These are phyloP conservation scores for Notiomystis cincta DNA, from an alignment of 2,113 vertebrate species.

Conservation along the genomic window DNA sequence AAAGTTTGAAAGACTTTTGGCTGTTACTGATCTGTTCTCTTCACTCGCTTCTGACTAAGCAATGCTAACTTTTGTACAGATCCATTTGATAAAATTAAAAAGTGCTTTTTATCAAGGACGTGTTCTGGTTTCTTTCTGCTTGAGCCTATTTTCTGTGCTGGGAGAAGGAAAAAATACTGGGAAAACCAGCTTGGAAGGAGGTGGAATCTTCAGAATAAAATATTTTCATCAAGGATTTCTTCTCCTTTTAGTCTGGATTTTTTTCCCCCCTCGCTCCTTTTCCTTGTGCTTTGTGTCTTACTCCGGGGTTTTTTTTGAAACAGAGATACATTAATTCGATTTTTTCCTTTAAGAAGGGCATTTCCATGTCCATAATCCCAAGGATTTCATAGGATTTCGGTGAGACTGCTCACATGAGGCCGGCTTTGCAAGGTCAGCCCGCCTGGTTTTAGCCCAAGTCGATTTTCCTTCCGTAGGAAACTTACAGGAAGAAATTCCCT, in stretches of 20 bases:
- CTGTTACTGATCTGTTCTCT: constrained; percentile 77
- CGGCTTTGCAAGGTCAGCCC: not conserved
- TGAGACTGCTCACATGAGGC: not conserved
- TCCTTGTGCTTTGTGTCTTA: not conserved
- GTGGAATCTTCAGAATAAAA: not conserved
- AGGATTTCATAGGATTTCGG: not conserved
- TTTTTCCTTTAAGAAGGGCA: not conserved
- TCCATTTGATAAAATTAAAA: constrained; percentile 84
- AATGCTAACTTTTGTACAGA: constrained; percentile 92
- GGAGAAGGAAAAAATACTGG: accelerated
- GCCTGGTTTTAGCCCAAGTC: not conserved
- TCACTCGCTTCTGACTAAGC: constrained; percentile 85
- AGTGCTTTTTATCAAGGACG: constrained; percentile 69
- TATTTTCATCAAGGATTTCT: not conserved
- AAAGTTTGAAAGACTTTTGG: constrained; percentile 63
- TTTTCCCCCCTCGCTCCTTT: not conserved
- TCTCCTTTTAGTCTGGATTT: not conserved
- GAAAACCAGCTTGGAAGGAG: not conserved
- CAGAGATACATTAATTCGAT: not conserved
- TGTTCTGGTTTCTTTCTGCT: constrained; percentile 31
- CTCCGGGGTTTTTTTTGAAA: not conserved
- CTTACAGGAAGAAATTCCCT: not conserved
- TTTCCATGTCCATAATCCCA: not conserved
- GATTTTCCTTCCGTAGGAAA: not conserved
- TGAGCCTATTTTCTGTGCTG: not conserved